A percentile compares a stretch with the other conserved stretches of the same genome.
These are phyloP conservation scores for Dissostichus mawsoni DNA, from an alignment of 2,113 vertebrate genomes.

Conservation along the genomic window DNA sequence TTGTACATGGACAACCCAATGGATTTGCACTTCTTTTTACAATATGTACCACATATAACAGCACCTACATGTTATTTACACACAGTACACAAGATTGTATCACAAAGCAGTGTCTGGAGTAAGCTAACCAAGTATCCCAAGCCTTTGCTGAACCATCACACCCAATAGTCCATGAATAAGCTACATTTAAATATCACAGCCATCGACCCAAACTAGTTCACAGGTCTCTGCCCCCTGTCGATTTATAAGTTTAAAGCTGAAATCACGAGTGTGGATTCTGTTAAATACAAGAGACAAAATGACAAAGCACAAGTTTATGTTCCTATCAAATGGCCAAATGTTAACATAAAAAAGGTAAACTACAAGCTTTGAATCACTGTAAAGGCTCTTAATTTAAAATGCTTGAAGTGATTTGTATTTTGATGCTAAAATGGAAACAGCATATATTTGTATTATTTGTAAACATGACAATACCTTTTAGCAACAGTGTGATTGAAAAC, in stretches of 20 bases:
- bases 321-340: constrained; percentile 28
- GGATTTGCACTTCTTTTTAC: constrained; percentile 81
- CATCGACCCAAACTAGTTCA: constrained; percentile 18
- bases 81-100: constrained; percentile 84
- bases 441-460: constrained; percentile 31
- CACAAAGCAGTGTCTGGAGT: constrained; percentile 74
- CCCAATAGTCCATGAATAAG: constrained; percentile 18
- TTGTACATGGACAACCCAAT: constrained; percentile 79
- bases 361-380: constrained; percentile 32
- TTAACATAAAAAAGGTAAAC: constrained; percentile 54
- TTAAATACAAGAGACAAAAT: constrained; percentile 5
- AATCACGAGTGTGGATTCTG: constrained; percentile 34
- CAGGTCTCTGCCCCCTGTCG: constrained; percentile 11
- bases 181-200: constrained; percentile 44
- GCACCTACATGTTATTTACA: constrained; percentile 85
- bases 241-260: constrained; percentile 54
- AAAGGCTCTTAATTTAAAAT: constrained; percentile 16
- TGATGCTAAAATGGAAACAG: constrained; percentile 8
- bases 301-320: constrained; percentile 16
- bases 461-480: constrained; percentile 22
- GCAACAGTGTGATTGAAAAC: constrained; percentile 18
- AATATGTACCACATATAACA: constrained; percentile 87
- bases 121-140: constrained; percentile 56
- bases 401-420: constrained; percentile 9
- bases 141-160: constrained; percentile 29